Conservation (phyloP, 1,140 invertebrate species). For the Drosophila parabipectinata region DNA sequence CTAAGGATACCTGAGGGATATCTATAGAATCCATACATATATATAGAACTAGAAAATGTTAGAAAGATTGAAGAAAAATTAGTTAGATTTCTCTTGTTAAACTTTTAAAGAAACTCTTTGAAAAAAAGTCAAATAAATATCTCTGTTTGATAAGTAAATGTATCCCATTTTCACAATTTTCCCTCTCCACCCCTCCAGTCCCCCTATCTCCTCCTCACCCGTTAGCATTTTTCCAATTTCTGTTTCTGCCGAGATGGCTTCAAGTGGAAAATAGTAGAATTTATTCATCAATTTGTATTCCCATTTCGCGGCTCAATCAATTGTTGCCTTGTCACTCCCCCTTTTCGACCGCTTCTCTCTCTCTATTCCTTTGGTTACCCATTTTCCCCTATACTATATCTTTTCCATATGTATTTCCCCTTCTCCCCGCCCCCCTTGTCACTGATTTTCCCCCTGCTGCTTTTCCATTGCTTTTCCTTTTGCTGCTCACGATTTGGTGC, state of each 20-base stretch:
- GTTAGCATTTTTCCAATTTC: neutral
- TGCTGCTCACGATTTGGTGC: slow-evolving; percentile 80
- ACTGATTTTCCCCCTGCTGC: neutral
- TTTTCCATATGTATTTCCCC: slow-evolving; percentile 1
- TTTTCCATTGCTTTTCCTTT: slow-evolving; percentile 51
- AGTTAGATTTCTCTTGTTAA: no score
- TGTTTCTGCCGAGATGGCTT: slow-evolving; percentile 3
- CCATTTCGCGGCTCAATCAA: slow-evolving; percentile 39
- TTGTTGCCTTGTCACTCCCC: slow-evolving; percentile 21
- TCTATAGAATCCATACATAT: no score
- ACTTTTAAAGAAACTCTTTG: no score
- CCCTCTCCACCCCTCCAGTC: no score
- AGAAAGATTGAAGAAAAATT: no score
- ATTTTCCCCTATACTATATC: slow-evolving; percentile 1
- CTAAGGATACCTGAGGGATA: no score
- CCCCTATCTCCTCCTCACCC: neutral
- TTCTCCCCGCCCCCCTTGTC: neutral
- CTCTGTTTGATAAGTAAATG: no score
- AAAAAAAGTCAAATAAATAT: no score
- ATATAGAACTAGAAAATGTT: no score
- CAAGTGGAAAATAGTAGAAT: slow-evolving; percentile 32
- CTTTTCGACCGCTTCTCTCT: neutral
- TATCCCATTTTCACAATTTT: no score
- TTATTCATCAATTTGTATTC: slow-evolving; percentile 47
- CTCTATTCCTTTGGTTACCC: neutral